Percentiles rank a stretch among this genome's conserved stretches.
Evolutionary conservation across 2,888 invertebrate species (phyloP).

Genomic region (Agrenia bidenticulata): DNA sequence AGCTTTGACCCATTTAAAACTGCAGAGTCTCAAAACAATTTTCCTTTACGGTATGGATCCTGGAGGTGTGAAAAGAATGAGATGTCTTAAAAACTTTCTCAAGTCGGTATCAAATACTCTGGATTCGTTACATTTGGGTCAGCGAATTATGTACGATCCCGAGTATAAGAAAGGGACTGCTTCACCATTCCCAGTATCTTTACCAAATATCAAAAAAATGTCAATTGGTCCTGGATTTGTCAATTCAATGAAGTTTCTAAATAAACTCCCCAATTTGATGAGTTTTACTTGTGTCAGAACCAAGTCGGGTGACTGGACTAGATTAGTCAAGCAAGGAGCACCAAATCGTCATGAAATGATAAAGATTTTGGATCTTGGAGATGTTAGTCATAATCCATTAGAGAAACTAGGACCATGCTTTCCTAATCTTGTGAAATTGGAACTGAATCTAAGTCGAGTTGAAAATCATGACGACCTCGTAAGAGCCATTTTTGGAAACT

Average conservation of each 20-base stretch:
- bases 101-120: conserved; percentile 3
- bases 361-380: conserved; percentile 6
- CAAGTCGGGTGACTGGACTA: not conserved
- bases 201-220: conserved; percentile 6
- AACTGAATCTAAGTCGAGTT: conserved; percentile 4
- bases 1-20: not conserved
- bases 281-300: conserved; percentile 1
- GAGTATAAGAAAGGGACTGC: not conserved
- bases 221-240: conserved; percentile 14
- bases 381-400: conserved; percentile 2
- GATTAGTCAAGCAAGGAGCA: conserved; percentile 1
- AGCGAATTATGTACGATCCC: conserved; percentile 5
- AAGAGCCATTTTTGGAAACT: conserved; percentile 1
- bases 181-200: conserved; percentile 13
- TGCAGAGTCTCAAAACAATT: not conserved
- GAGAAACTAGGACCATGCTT: not conserved
- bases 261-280: not conserved
- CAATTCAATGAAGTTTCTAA: conserved; percentile 7
- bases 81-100: not conserved
- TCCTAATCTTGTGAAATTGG: conserved; percentile 4
- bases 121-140: conserved; percentile 8
- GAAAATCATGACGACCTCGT: conserved; percentile 7
- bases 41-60: conserved; percentile 14
- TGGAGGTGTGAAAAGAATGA: conserved; percentile 6
- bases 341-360: not conserved